Percentiles rank a stretch among this genome's conserved stretches.
Evolutionary conservation across 1,140 invertebrate genomes (phyloP).

Genomic region (Micrasema longulum): DNA sequence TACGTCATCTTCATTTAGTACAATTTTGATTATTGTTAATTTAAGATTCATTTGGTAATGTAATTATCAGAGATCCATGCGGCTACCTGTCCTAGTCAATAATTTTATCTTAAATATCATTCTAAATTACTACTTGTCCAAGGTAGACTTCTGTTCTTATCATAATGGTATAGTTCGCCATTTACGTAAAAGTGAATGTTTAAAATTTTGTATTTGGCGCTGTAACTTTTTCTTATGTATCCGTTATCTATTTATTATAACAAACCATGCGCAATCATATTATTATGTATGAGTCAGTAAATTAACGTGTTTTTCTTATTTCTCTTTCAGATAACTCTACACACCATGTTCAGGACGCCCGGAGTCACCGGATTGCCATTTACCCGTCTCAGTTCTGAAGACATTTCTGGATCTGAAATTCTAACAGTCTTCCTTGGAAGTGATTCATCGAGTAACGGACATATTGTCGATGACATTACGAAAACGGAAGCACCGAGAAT

Average conservation of each 20-base stretch:
- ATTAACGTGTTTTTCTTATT: slow-evolving; percentile 27
- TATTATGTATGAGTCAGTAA: no score
- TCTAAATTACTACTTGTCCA: slow-evolving; percentile 17
- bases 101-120: slow-evolving; percentile 9
- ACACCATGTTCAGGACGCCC: slow-evolving; percentile 32
- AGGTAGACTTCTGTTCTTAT: slow-evolving; percentile 31
- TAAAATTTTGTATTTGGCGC: no score
- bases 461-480: slow-evolving; percentile 46
- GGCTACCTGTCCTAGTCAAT: background rate
- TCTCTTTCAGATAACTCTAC: slow-evolving; percentile 48
- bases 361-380: slow-evolving; percentile 40
- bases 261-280: no score
- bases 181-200: slow-evolving; percentile 26
- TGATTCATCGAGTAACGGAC: slow-evolving; percentile 36
- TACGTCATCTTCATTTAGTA: no score
- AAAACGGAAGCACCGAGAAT: slow-evolving; percentile 54
- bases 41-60: no score
- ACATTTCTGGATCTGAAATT: slow-evolving; percentile 49
- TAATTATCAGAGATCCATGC: no score
- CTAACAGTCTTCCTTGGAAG: slow-evolving; percentile 43
- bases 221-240: no score
- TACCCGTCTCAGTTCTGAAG: slow-evolving; percentile 27
- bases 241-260: no score
- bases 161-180: slow-evolving; percentile 1
- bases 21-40: no score